phyloP scores from a whole-genome alignment of 37 sponge, comb jelly and placozoan species.

The Theonella swinhoei region DNA sequence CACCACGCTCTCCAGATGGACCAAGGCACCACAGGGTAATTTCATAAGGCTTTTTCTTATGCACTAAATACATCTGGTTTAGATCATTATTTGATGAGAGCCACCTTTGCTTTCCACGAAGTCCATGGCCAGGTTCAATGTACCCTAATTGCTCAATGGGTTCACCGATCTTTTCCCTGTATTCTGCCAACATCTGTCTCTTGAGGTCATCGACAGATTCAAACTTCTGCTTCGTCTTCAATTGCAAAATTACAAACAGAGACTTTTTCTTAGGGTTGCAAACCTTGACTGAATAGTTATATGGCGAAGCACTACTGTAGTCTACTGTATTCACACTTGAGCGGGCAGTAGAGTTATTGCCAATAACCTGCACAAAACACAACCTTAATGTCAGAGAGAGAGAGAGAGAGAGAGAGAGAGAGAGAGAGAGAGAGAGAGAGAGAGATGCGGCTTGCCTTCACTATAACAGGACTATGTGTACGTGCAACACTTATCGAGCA shows the following conservation, averaged over 20 bases:
- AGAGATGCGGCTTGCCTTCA: background rate
- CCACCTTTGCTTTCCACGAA: background rate
- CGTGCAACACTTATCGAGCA: background rate
- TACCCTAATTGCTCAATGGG: no score
- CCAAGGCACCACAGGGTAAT: no score
- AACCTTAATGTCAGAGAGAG: background rate
- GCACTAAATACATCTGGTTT: background rate
- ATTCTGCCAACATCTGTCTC: no score
- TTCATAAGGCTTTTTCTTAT: no score
- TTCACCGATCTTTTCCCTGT: no score
- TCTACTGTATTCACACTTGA: background rate
- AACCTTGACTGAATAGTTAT: background rate
- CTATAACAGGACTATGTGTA: background rate
- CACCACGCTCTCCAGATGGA: no score
- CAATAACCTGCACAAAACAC: background rate
- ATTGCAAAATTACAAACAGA: no score
- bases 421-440: background rate
- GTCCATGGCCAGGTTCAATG: background rate
- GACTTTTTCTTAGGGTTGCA: constrained; percentile 12
- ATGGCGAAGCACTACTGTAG: no score
- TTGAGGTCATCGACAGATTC: no score
- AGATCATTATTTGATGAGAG: background rate
- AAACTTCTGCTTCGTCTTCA: no score
- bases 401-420: background rate
- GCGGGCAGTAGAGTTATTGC: background rate